Conservation (phyloP, 2,888 invertebrate genomes). For the Crocallis elinguaria region DNA sequence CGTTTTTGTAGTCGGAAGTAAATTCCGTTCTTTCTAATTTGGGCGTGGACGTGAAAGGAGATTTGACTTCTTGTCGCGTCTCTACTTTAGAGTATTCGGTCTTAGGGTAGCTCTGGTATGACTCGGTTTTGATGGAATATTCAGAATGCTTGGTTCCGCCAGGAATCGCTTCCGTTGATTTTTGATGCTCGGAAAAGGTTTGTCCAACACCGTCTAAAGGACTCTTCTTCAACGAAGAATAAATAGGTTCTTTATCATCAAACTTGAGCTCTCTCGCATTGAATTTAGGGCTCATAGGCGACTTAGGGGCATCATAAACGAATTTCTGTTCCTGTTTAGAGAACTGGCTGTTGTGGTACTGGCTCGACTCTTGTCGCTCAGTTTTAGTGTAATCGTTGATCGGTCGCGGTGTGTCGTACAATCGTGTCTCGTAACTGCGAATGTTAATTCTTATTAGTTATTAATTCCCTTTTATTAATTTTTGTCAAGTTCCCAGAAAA, state of each 20-base stretch:
- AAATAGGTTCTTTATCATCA: constrained; percentile 75
- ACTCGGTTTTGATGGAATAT: constrained; percentile 70
- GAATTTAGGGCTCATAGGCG: constrained; percentile 78
- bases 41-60: constrained; percentile 74
- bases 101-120: constrained; percentile 73
- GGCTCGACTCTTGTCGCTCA: constrained; percentile 63
- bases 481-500: constrained; percentile 7
- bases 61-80: constrained; percentile 66
- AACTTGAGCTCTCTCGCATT: constrained; percentile 80
- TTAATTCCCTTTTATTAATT: no score
- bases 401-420: constrained; percentile 81
- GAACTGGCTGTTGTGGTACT: constrained; percentile 46
- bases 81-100: constrained; percentile 68
- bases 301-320: constrained; percentile 69
- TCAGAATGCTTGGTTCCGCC: constrained; percentile 76
- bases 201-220: constrained; percentile 74
- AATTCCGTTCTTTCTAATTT: constrained; percentile 57
- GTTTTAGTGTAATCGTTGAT: constrained; percentile 64
- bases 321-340: constrained; percentile 64
- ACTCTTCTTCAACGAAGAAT: constrained; percentile 72
- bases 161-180: constrained; percentile 74
- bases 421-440: constrained; percentile 82
- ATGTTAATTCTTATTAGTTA: constrained; percentile 52
- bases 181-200: constrained; percentile 72
- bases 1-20: constrained; percentile 48